A percentile compares a stretch with the other conserved stretches of the same genome.
phyloP scores from a whole-genome alignment of 2,113 vertebrate species.

The rat (Rattus norvegicus) region DNA sequence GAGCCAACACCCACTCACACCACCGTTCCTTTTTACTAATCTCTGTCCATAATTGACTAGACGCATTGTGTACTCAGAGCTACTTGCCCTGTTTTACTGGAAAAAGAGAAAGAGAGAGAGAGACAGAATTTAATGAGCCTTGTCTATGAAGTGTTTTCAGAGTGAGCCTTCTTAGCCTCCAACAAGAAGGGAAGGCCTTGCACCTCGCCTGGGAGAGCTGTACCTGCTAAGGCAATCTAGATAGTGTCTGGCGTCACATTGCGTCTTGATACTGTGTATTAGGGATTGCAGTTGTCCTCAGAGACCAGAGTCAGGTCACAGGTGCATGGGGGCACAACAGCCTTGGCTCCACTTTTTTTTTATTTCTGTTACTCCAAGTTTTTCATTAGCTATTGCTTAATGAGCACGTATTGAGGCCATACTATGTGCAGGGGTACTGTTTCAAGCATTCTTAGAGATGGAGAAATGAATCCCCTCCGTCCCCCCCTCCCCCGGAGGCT shows the following conservation, averaged over 20 bases:
- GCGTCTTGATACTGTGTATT: not conserved
- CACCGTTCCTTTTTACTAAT: not conserved
- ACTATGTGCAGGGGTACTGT: not conserved
- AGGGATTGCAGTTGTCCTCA: not conserved
- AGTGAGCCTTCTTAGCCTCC: slow-evolving; percentile 1
- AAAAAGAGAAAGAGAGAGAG: not conserved
- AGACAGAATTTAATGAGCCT: slow-evolving; percentile 37
- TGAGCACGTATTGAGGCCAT: not conserved
- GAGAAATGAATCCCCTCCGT: not conserved
- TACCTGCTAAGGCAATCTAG: not conserved
- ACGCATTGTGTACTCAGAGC: not conserved
- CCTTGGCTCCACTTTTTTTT: not conserved
- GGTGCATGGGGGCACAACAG: not conserved
- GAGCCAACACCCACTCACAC: not conserved
- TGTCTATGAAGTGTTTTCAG: slow-evolving; percentile 27
- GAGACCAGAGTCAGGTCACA: not conserved
- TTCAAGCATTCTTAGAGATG: not conserved
- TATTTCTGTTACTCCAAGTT: not conserved
- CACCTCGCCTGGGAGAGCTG: no score
- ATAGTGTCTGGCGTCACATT: not conserved
- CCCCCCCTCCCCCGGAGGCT: not conserved
- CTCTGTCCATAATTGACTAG: not conserved
- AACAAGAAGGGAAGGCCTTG: not conserved
- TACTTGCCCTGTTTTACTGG: not conserved
- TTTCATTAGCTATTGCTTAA: slow-evolving; percentile 1